These are phyloP conservation scores for Punctoribates punctum DNA, from an alignment of 2,888 invertebrate genomes.

Conservation along the genomic window DNA sequence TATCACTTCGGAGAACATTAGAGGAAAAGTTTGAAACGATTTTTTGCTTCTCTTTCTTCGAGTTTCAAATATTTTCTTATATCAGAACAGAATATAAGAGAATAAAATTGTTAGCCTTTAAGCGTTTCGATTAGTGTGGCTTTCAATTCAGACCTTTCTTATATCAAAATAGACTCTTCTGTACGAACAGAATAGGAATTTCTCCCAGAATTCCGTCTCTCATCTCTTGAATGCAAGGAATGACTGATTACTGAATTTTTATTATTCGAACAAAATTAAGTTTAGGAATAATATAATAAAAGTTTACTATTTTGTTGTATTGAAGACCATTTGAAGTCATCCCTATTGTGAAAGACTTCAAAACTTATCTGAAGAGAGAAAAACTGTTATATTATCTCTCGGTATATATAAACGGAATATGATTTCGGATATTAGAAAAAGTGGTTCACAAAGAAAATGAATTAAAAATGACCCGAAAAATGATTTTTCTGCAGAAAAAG, in stretches of 20 bases:
- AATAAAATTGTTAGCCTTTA: not conserved
- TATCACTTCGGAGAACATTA: not conserved
- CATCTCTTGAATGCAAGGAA: not conserved
- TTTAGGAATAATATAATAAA: not conserved
- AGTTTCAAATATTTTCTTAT: not conserved
- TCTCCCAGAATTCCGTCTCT: not conserved
- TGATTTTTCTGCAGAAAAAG: not conserved
- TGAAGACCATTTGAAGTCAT: not conserved
- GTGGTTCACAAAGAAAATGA: not conserved
- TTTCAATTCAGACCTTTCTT: slow-evolving; percentile 2
- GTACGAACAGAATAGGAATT: not conserved
- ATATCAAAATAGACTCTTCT: not conserved
- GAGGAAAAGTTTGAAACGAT: not conserved
- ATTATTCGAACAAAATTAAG: not conserved
- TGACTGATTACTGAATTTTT: not conserved
- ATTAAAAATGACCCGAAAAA: slow-evolving; percentile 9
- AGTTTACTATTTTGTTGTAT: too few species aligned
- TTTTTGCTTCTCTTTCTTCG: not conserved
- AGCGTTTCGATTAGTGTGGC: not conserved
- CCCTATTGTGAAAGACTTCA: not conserved
- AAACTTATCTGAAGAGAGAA: not conserved
- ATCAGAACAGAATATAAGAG: slow-evolving; percentile 1
- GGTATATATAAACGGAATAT: not conserved
- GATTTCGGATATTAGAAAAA: not conserved
- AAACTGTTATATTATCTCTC: not conserved